A percentile compares a stretch with the other conserved stretches of the same genome.
Evolutionary conservation across 2,888 invertebrate species (phyloP).

Genomic region (Microlaimidae sp.): DNA sequence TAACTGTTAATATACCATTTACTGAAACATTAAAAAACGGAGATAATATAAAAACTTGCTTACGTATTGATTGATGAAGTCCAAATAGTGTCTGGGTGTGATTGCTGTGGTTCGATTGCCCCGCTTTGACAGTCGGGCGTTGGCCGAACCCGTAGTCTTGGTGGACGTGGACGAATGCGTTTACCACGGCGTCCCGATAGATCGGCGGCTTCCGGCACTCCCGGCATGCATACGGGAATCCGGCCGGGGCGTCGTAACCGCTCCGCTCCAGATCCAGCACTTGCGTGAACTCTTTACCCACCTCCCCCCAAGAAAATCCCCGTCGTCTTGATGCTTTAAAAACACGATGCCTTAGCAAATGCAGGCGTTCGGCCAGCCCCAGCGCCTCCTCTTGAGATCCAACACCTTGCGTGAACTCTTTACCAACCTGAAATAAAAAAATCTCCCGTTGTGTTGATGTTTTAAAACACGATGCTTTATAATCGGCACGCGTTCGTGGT

Average conservation of each 20-base stretch:
- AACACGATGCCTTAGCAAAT: no score
- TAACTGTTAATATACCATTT: no score
- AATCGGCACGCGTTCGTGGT: no score
- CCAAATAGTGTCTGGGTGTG: constrained; percentile 90
- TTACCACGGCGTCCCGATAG: constrained; percentile 75
- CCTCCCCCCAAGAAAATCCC: no score
- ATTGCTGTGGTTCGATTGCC: constrained; percentile 95
- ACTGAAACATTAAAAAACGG: no score
- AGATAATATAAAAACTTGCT: constrained; percentile 18
- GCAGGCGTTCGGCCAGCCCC: no score
- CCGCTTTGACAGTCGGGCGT: constrained; percentile 38
- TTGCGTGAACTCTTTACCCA: constrained; percentile 86
- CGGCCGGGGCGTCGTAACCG: constrained; percentile 64
- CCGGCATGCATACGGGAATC: constrained; percentile 72
- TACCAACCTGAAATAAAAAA: no score
- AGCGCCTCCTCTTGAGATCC: no score
- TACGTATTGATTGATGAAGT: constrained; percentile 95
- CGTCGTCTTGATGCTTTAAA: no score
- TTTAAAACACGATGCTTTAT: no score
- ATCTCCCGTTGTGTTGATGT: no score
- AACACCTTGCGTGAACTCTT: no score
- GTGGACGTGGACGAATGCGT: constrained; percentile 93
- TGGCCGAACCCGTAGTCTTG: constrained; percentile 42
- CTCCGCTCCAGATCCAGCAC: constrained; percentile 80
- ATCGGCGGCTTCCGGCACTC: constrained; percentile 10